These are phyloP conservation scores for Catharus minimus DNA, from an alignment of 2,113 vertebrate genomes.

Conservation along the genomic window DNA sequence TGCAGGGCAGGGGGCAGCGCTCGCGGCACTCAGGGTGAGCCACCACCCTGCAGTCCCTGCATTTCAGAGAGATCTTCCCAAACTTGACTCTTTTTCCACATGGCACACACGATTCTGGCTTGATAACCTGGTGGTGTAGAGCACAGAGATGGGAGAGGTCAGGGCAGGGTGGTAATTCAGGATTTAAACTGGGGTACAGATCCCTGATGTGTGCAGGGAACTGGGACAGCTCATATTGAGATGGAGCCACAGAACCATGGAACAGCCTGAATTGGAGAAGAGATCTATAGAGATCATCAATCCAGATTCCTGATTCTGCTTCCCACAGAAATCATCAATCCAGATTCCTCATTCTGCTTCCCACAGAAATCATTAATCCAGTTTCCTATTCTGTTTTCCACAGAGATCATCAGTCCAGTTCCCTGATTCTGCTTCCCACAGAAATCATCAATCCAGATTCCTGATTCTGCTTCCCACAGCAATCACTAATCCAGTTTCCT, in stretches of 20 bases:
- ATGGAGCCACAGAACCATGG: not conserved
- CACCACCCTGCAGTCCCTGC: slow-evolving; percentile 91
- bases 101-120: slow-evolving; percentile 95
- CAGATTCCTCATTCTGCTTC: not conserved
- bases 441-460: too few species aligned
- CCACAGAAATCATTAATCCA: too few species aligned
- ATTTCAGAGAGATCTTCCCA: slow-evolving; percentile 92
- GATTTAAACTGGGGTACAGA: accelerated
- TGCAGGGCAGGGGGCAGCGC: slow-evolving; percentile 93
- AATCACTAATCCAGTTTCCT: too few species aligned
- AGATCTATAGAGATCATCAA: not conserved
- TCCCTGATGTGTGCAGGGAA: not conserved
- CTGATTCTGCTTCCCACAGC: too few species aligned
- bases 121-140: slow-evolving; percentile 85
- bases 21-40: slow-evolving; percentile 92
- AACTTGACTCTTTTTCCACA: slow-evolving; percentile 97
- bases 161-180: not conserved
- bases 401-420: too few species aligned
- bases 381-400: too few species aligned
- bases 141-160: not conserved
- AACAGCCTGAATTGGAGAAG: not conserved
- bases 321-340: not conserved
- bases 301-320: too few species aligned
- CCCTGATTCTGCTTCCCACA: too few species aligned
- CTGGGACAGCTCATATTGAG: not conserved